Evolutionary conservation across 2,113 vertebrate species (phyloP), one percentile per base, ranked within the genome.

Genomic region (Promerops cafer): DNA sequence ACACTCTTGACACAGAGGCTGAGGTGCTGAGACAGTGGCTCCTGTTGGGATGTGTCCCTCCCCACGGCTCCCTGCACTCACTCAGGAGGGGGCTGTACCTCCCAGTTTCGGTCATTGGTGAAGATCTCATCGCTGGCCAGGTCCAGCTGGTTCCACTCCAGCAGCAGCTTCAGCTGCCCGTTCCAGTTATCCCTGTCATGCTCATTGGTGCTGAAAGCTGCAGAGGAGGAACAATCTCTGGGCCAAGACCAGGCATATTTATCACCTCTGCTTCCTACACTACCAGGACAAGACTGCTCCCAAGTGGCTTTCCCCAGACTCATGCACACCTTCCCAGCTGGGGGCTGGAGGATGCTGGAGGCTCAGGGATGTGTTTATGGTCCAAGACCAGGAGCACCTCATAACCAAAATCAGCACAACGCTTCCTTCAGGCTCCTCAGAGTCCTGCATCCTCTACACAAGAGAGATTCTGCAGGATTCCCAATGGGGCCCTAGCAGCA

Each of bases 71-170:
- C 71, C 64, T 54, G 16, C 13, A 2, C 35, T 64, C 42, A 4
- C 37, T n/a, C 24, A 39, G 33, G 2, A 23, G 15, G 63, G 49
- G 45, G 35, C 52, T 31, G 28, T 96, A 98, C 98, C 98, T 98
- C 98, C 98, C 98, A 98, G 17, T 96, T 96, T 3, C 98, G 93
- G 91, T 98, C 98, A 10, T 98, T 98, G 91, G 98, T 98, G 96
- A 98, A 98, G 76, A 98, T 98, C 95, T 98, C 98, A 6, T 98
- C 98, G 0, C 71, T 98, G 83, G 98, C 98, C 53, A 98, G 75
- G 17, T 98, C 98, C 82, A 98, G n/a, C 69, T 98, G 98, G 97
- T 98, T 98, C 98, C 98, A 98, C 65, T 98, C 98, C 90, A 98
- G 91, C 44, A 98, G 96, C 53, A 98, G 97, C 89, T 98, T 98